These are phyloP conservation scores for Lomographa bimaculata DNA, from an alignment of 2,888 invertebrate genomes.

Conservation along the genomic window DNA sequence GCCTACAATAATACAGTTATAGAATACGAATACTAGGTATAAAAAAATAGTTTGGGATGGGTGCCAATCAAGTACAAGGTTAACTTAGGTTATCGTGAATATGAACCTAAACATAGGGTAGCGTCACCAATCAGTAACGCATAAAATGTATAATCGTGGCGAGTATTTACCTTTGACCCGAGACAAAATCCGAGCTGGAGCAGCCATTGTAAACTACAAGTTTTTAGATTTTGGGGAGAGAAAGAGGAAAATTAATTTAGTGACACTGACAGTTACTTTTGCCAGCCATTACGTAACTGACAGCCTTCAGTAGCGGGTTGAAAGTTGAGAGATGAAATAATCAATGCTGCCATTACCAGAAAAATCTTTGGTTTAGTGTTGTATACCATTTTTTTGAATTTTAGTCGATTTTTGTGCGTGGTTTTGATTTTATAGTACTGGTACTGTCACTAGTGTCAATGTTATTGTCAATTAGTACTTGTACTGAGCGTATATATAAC, in stretches of 20 bases:
- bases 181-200: conserved; percentile 82
- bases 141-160: too few relatives aligned
- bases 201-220: conserved; percentile 77
- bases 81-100: conserved; percentile 38
- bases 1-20: too few relatives aligned
- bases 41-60: conserved; percentile 10
- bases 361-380: too few relatives aligned
- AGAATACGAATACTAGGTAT: conserved; percentile 15
- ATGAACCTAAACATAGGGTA: conserved; percentile 10
- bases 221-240: conserved; percentile 38
- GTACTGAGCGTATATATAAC: too few relatives aligned
- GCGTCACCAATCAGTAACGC: too few relatives aligned
- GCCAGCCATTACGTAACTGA: conserved; percentile 64
- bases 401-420: too few relatives aligned
- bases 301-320: not conserved
- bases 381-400: too few relatives aligned
- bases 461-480: too few relatives aligned
- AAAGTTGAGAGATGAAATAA: too few relatives aligned
- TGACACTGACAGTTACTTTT: conserved; percentile 64
- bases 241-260: conserved; percentile 47
- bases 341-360: too few relatives aligned
- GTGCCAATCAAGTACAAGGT: conserved; percentile 46
- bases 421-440: too few relatives aligned
- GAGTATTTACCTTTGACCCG: conserved; percentile 79
- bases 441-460: too few relatives aligned